Base-by-base conservation (phyloP, 2,888 invertebrate species). In the Pseudococcus viburni region DNA sequence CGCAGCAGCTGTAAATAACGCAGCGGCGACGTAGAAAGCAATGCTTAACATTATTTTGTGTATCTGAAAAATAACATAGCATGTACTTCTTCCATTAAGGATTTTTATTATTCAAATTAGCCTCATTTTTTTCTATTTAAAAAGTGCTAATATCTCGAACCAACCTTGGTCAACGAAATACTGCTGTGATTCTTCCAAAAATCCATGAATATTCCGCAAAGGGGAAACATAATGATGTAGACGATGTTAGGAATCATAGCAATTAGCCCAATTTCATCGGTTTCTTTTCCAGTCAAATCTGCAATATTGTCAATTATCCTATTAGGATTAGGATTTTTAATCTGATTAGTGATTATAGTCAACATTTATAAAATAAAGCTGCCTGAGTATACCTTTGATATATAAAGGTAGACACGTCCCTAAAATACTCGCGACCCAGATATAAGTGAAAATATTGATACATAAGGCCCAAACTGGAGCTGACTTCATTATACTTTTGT, bases 401-500 rank as follows among this genome's bases (percentile, higher is more conserved):
- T 84, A 84, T 26, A 51, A 8, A 39, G 84, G 84, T 22, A 84
- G 11, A 22, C 22, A 22, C 11, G 19, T 7, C 6, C 48, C 51
- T 22, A 51, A 1, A n/a, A 51, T 19, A n/a, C 42, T 26, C 4
- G 15, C 22, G 15, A 51, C 17, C 84, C 84, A 84, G 8, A 46
- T 26, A 8, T n/a, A 22, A 7, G 42, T 15, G 22, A 84, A 84
- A 15, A 26, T 7, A 9, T 51, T 51, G 15, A 51, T 26, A 15
- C 19, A 84, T 26, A 84, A 22, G 22, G 19, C 51, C 84, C 84
- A 84, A 26, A 84, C 48, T 26, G 84, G 84, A 15, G 17, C 6
- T 8, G 84, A 84, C 17, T 0, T 51, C n/a, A 84, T 11, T 9
- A 84, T 84, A 7, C 19, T 22, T 51, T 51, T 84, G 26, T 51